Evolutionary conservation across 1,140 invertebrate species (phyloP).

Genomic region (Tetraneura akinire): DNA sequence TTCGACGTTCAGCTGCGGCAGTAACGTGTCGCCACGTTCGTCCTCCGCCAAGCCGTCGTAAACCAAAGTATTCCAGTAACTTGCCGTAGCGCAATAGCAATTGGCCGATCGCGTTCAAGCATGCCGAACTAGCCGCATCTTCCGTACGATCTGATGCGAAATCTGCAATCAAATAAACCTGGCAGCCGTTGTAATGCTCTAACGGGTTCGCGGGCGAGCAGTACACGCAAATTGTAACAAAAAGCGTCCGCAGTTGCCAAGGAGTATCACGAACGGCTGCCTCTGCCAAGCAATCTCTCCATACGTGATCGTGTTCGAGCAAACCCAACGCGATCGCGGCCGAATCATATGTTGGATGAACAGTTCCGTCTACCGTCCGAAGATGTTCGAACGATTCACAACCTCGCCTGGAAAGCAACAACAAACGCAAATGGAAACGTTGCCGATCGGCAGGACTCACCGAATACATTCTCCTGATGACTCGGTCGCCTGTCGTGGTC

Average conservation of each 20-base stretch:
- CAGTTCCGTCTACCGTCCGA: conserved; percentile 56
- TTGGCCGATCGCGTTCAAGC: neutral
- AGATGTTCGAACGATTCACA: conserved; percentile 59
- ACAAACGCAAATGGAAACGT: conserved; percentile 59
- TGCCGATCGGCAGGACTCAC: conserved; percentile 58
- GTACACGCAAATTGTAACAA: neutral
- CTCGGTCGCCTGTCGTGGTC: no score
- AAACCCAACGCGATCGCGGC: conserved; percentile 56
- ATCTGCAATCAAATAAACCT: neutral
- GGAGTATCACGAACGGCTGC: neutral
- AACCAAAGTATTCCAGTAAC: neutral
- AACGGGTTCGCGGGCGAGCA: neutral
- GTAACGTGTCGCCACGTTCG: conserved; percentile 46
- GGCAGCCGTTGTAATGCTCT: neutral
- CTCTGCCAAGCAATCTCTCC: neutral
- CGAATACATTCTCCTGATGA: conserved; percentile 57
- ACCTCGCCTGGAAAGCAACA: conserved; percentile 59
- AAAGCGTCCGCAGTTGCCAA: neutral
- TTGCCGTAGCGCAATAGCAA: neutral
- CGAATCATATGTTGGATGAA: conserved; percentile 56
- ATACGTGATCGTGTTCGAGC: conserved; percentile 56
- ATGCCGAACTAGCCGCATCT: neutral
- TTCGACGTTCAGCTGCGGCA: neutral
- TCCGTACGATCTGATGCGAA: neutral
- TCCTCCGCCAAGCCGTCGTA: conserved; percentile 58